Base-by-base conservation (phyloP, 2,888 invertebrate genomes). In the Acanthopleura granulata region DNA sequence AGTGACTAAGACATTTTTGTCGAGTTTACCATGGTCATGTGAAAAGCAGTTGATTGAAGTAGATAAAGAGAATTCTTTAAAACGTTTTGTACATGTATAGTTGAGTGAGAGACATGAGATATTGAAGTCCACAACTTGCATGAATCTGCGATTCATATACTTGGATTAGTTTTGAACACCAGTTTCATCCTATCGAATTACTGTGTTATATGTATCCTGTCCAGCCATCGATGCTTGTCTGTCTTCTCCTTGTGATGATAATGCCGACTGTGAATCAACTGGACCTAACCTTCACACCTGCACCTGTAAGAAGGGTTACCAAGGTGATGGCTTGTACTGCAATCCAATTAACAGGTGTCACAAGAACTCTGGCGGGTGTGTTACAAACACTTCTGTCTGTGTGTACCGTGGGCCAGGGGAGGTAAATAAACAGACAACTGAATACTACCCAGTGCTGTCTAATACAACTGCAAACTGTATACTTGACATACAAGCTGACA, bases 251-350 rank as follows among this genome's bases (percentile, higher is more conserved):
- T 88, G 87, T 75, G 77, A 82, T 74, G 72, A 50, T 11, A 79
- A 85, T 75, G 85, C 86, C 27, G 74, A 51, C 16, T 88, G 88
- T 74, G 72, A 74, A 9, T 62, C 71, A 11, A 78, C 80, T 18
- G 81, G 82, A 1, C 82, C 83, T 0, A 77, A 73, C 1, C 66
- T 72, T 6, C 82, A 82, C 75, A 76, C 80, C 40, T 88, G 88
- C 76, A 75, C 77, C 0, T 88, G 88, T 77, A 78, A 76, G 16
- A 49, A 73, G 30, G 86, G 84, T 75, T 87, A 81, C 80, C 75
- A 78, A 66, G 87, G 87, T 62, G 86, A 87, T 79, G 87, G 88
- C 9, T 80, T 80, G 73, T 72, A 74, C 25, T 89, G 89, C 78
- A 76, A 79, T 25, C 81, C 85, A 27, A 81, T 84, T 62, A 83